These are phyloP conservation scores for Drosophila stalkeri DNA, from an alignment of 2,888 invertebrate genomes.

Conservation along the genomic window DNA sequence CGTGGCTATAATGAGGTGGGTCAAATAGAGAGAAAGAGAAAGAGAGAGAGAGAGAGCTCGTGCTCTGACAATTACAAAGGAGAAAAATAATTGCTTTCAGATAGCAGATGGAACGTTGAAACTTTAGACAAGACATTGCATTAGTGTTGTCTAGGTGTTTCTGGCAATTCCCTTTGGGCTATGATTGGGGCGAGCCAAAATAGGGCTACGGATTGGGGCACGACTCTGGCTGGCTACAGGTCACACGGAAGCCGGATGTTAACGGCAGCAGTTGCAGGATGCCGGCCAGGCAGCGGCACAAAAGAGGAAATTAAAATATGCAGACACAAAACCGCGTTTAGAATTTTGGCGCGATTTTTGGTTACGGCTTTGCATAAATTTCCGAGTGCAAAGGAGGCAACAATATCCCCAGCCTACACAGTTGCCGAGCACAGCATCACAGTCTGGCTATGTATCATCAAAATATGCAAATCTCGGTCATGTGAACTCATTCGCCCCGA, in stretches of 20 bases:
- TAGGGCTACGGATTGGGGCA: background rate
- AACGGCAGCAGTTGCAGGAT: conserved; percentile 62
- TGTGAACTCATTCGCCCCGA: conserved; percentile 29
- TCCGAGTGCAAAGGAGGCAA: conserved; percentile 40
- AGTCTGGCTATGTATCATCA: conserved; percentile 71
- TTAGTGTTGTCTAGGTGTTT: conserved; percentile 11
- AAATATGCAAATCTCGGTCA: conserved; percentile 74
- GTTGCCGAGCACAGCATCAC: conserved; percentile 24
- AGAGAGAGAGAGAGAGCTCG: background rate
- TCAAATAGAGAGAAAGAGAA: background rate
- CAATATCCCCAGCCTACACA: conserved; percentile 30
- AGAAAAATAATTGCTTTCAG: conserved; percentile 22
- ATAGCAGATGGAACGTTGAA: conserved; percentile 22
- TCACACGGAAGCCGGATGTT: conserved; percentile 74
- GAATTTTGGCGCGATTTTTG: conserved; percentile 77
- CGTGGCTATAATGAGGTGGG: conserved; percentile 15
- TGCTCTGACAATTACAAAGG: conserved; percentile 12
- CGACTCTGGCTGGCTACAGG: conserved; percentile 33
- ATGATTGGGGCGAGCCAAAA: background rate
- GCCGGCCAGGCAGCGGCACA: conserved; percentile 55
- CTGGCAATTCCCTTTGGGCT: conserved; percentile 12
- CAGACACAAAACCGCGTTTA: conserved; percentile 77
- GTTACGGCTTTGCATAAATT: conserved; percentile 75
- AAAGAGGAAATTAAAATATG: conserved; percentile 83
- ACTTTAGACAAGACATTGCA: conserved; percentile 12